These are phyloP conservation scores for Sylvicapra grimmia DNA, from an alignment of 2,113 vertebrate genomes.

Conservation along the genomic window DNA sequence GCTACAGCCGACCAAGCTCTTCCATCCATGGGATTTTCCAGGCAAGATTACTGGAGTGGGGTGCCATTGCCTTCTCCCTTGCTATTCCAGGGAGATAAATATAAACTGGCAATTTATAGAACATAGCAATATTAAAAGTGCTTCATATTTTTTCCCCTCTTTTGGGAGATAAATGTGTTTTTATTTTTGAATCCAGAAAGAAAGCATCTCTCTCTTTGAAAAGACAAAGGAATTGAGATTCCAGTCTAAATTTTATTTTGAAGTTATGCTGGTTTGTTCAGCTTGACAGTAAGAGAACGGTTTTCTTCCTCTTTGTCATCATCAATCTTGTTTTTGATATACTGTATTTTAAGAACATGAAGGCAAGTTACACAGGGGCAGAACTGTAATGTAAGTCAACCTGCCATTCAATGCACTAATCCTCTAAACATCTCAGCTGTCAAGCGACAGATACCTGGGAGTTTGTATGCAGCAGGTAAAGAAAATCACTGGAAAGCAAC, in stretches of 20 bases:
- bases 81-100: not conserved
- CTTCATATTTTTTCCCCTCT: not conserved
- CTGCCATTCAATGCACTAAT: conserved; percentile 85
- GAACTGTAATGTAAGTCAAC: conserved; percentile 81
- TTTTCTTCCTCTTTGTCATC: conserved; percentile 54
- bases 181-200: not conserved
- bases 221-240: conserved; percentile 48
- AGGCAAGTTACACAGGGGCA: conserved; percentile 79
- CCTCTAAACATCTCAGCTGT: conserved; percentile 83
- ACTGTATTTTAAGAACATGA: conserved; percentile 66
- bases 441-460: conserved; percentile 83
- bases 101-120: not conserved
- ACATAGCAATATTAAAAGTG: not conserved
- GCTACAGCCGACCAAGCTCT: too few relatives aligned
- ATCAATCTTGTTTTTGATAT: conserved; percentile 62
- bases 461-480: conserved; percentile 83
- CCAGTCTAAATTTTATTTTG: conserved; percentile 49
- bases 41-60: too few relatives aligned
- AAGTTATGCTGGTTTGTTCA: conserved; percentile 63
- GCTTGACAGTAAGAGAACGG: conserved; percentile 61
- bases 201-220: conserved; percentile 36
- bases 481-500: conserved; percentile 69
- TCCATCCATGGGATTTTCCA: too few relatives aligned
- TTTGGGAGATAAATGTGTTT: not conserved
- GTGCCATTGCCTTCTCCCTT: not conserved